Evolutionary conservation across 1,140 invertebrate species (phyloP), one percentile per base, ranked within the genome.

Genomic region (Lucilia cuprina): DNA sequence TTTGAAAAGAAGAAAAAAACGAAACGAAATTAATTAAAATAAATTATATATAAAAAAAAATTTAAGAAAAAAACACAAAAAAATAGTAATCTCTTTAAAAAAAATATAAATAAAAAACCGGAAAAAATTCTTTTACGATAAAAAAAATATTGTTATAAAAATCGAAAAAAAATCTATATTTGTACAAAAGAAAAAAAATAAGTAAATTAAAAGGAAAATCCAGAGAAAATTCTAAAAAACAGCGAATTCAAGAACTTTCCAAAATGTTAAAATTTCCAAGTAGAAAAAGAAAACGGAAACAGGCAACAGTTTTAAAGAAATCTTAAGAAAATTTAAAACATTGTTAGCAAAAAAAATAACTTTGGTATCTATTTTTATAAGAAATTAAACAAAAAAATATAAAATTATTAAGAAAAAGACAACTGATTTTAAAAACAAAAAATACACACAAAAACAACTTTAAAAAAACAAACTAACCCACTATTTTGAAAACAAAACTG

Each of bases 121-220:
- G 17, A 30, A 65, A 78, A 78, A 78, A 78, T 35, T 78, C 34
- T 78, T 78, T 41, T 78, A 78, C 8, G 35, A 77, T 34, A 19
- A 78, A 34, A 78, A 82, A 82, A 83, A 83, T 17, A 83, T 82
- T 82, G 50, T 82, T 82, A 82, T 74, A 82, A 82, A 83, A 83
- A 83, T 19, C 50, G 17, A 21, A 74, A 83, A 83, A 83, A 83
- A 83, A 83, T 35, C 50, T 83, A 83, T 83, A 83, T 83, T 70
- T 70, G 17, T 70, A 83, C 82, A 74, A 30, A 74, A 83, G 3
- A 30, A 30, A 70, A 83, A 83, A 34, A 41, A 77, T 77, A 25
- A 41, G 30, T 13, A 5, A 77, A 65, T 49, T 60, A 21, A 50
- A 47, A 80, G 77, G 47, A 25, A 47, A 78, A 78, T 4, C 17